Base-by-base conservation (phyloP, 1,140 invertebrate species). In the Cataglyphis hispanica region DNA sequence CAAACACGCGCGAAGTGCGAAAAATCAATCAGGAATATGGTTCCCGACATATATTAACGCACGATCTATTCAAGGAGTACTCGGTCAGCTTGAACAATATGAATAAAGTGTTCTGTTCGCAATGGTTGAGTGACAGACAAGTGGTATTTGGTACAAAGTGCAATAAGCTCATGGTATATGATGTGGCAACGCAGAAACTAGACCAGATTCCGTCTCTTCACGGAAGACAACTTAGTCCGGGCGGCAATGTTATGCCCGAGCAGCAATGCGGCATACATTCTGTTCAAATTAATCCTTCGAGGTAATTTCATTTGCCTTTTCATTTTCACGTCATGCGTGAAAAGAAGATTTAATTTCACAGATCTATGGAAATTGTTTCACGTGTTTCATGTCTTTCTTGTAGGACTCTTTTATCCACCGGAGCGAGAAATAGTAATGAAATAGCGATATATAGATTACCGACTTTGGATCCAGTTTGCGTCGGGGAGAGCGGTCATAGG, bases 71-170 rank as follows among this genome's bases (percentile, higher is more conserved):
- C 90, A 97, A 97, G 93, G 98, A 98, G 95, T 97, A 97, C 70
- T 96, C 97, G 4, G 96, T 98, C 91, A 97, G 96, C 93, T 95
- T 98, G 76, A 97, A 97, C 90, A 98, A 97, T 93, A 98, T 99
- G 95, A 99, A 99, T 95, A 99, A 99, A 96, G 97, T 99, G 61
- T 99, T 99, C 95, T 98, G 98, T 94, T 98, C 98, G 0, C 97
- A 99, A 94, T 99, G 99, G 98, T 96, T 99, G 22, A 98, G 98
- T 91, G 98, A 99, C 95, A 96, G 98, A 93, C 98, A 99, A 96
- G 98, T 99, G 83, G 98, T 99, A 4, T 98, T 99, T 95, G 98
- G 98, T 50, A 99, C 98, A 37, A 99, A 99, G 94, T 99, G 99
- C 94, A 99, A 99, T 95, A 99, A 99, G 96, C 97, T 98, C 94